These are phyloP conservation scores for Cryptotis parvus DNA, from an alignment of 2,113 vertebrate genomes.

Conservation along the genomic window DNA sequence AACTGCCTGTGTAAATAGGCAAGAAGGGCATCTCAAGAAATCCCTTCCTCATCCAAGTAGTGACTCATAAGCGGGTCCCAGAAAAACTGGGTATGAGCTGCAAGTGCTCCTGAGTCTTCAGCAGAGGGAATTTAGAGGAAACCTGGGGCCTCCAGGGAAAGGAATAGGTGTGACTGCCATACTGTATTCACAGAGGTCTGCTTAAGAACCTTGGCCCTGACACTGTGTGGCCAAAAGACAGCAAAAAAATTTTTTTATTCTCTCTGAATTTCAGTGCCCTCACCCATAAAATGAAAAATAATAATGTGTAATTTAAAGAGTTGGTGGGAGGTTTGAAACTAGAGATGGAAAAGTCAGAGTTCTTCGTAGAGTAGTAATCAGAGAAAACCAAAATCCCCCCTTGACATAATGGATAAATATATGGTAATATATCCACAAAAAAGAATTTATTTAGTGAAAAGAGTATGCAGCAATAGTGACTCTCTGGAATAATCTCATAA, in stretches of 20 bases:
- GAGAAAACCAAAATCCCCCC: neutral
- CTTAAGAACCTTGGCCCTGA: neutral
- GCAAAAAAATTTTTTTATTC: neutral
- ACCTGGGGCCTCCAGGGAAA: neutral
- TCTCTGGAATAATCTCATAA: neutral
- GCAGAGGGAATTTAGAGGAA: neutral
- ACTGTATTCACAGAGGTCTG: neutral
- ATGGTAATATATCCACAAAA: neutral
- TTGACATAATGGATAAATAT: neutral
- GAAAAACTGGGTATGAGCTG: slow-evolving; percentile 12
- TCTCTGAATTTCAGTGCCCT: neutral
- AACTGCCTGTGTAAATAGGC: slow-evolving; percentile 23
- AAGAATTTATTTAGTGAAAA: neutral
- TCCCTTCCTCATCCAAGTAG: slow-evolving; percentile 12
- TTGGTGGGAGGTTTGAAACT: slow-evolving; percentile 14
- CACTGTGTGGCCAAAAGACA: neutral
- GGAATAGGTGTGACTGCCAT: neutral
- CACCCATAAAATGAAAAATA: neutral
- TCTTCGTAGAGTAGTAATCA: neutral
- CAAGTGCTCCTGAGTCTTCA: neutral
- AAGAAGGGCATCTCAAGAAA: slow-evolving; percentile 48
- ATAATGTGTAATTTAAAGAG: neutral
- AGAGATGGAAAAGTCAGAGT: neutral
- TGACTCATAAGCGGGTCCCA: slow-evolving; percentile 52
- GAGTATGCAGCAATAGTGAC: neutral